Evolutionary conservation across 2,888 invertebrate genomes (phyloP).

Genomic region (Synergus itoensis): DNA sequence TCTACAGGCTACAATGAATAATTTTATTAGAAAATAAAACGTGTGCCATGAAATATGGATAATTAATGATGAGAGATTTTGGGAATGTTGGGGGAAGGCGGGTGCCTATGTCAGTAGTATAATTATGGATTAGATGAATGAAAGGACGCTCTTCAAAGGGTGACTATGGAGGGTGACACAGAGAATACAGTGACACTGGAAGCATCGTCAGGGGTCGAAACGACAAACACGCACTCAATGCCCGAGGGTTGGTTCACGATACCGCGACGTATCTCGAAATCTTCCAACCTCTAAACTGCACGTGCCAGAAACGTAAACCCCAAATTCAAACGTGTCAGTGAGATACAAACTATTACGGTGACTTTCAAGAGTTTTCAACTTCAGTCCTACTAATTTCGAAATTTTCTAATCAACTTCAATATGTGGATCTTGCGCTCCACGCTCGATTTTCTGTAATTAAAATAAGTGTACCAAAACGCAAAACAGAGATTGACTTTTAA

Average conservation of each 20-base stretch:
- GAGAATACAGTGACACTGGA: constrained; percentile 60
- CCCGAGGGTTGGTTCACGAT: constrained; percentile 36
- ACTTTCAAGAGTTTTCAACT: constrained; percentile 20
- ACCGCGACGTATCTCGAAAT: constrained; percentile 38
- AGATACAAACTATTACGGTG: constrained; percentile 27
- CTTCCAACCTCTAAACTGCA: constrained; percentile 42
- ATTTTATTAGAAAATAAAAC: not conserved
- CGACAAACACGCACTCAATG: constrained; percentile 52
- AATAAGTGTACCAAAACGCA: no score
- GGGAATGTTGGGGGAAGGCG: constrained; percentile 20
- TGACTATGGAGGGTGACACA: constrained; percentile 59
- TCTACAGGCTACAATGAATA: no score
- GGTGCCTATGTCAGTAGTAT: constrained; percentile 61
- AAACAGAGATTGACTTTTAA: no score
- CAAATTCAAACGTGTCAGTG: constrained; percentile 39
- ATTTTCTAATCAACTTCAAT: not conserved
- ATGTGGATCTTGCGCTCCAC: no score
- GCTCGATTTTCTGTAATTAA: no score
- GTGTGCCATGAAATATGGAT: constrained; percentile 6
- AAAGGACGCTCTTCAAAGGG: constrained; percentile 59
- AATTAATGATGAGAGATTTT: constrained; percentile 33
- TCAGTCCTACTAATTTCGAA: not conserved
- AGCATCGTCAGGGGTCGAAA: constrained; percentile 60
- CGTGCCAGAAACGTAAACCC: constrained; percentile 45
- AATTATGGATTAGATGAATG: constrained; percentile 72